These are phyloP conservation scores for Cyaniris semiargus DNA, from an alignment of 2,888 invertebrate genomes.

Conservation along the genomic window DNA sequence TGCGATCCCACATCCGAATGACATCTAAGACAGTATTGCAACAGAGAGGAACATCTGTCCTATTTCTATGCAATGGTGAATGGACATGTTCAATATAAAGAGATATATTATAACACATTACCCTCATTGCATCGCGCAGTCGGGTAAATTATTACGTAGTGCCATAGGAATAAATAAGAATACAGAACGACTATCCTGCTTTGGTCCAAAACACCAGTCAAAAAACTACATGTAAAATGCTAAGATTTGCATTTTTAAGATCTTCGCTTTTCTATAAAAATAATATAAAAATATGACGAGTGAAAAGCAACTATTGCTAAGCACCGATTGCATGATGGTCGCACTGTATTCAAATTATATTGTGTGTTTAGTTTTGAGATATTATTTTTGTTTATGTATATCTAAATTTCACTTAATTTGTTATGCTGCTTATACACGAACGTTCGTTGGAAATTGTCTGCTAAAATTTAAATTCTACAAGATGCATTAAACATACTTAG, in stretches of 20 bases:
- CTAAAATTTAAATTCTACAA: too few relatives aligned
- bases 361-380: neutral
- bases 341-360: neutral
- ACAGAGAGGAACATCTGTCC: slow-evolving; percentile 37
- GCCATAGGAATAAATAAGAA: slow-evolving; percentile 39
- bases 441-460: too few relatives aligned
- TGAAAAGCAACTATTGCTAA: too few relatives aligned
- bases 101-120: slow-evolving; percentile 42
- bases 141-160: slow-evolving; percentile 39
- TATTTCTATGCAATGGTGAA: slow-evolving; percentile 34
- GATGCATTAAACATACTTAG: too few relatives aligned
- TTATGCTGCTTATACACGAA: too few relatives aligned
- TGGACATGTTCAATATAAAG: slow-evolving; percentile 50
- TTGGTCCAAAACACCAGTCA: neutral
- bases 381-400: neutral
- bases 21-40: slow-evolving; percentile 79
- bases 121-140: neutral
- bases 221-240: neutral
- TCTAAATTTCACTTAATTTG: too few relatives aligned
- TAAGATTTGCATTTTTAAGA: too few relatives aligned
- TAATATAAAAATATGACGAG: too few relatives aligned
- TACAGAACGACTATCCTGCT: neutral
- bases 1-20: slow-evolving; percentile 61
- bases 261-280: too few relatives aligned
- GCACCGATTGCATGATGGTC: too few relatives aligned